phyloP scores from a whole-genome alignment of 2,888 invertebrate genomes.

The Margaritifera margaritifera region DNA sequence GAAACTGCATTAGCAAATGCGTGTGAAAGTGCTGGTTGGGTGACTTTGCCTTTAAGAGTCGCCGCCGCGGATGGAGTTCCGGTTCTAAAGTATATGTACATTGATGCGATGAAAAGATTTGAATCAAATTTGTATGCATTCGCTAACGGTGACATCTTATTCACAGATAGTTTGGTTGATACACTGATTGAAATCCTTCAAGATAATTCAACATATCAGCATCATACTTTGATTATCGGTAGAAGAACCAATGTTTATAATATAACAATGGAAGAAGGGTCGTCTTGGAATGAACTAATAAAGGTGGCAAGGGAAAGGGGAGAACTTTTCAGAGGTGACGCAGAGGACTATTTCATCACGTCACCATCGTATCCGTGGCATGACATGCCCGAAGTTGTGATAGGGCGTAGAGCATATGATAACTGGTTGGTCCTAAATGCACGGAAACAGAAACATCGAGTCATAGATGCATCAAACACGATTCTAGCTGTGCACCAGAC shows the following conservation, averaged over 20 bases:
- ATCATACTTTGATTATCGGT: background rate
- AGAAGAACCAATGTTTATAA: too few species aligned
- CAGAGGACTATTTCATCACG: slow-evolving; percentile 49
- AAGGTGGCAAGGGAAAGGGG: slow-evolving; percentile 18
- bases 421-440: slow-evolving; percentile 41
- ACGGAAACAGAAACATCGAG: slow-evolving; percentile 11
- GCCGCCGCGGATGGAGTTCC: background rate
- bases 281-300: slow-evolving; percentile 7
- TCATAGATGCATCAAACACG: slow-evolving; percentile 38
- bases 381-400: slow-evolving; percentile 40
- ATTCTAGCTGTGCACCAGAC: slow-evolving; percentile 44
- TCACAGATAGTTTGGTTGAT: too few species aligned
- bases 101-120: background rate
- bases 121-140: background rate
- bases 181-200: background rate
- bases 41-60: too few species aligned
- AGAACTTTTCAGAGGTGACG: slow-evolving; percentile 25
- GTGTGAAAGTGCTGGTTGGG: too few species aligned
- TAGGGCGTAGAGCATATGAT: slow-evolving; percentile 43
- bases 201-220: background rate
- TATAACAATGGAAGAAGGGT: slow-evolving; percentile 16
- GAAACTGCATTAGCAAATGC: too few species aligned
- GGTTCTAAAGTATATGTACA: background rate
- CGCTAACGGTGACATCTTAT: slow-evolving; percentile 2
- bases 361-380: slow-evolving; percentile 37